Conservation (phyloP, 53 echinoderm and acorn worm species). For the Paracentrotus lividus region DNA sequence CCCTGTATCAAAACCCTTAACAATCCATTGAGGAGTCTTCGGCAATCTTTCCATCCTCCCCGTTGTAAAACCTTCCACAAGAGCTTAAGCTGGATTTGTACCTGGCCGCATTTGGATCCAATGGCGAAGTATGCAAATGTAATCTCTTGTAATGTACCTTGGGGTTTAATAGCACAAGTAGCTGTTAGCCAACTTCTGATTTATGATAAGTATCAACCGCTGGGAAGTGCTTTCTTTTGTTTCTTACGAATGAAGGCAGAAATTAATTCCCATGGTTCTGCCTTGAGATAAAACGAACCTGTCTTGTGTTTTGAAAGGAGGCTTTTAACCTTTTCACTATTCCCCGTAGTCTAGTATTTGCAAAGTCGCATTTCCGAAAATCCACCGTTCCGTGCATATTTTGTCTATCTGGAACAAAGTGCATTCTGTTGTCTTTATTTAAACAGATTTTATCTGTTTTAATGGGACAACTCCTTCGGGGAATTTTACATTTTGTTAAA, state of each 20-base stretch:
- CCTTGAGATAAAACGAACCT: not conserved
- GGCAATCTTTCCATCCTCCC: not conserved
- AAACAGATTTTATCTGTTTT: too few species aligned
- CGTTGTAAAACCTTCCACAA: not conserved
- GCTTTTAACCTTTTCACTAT: not conserved
- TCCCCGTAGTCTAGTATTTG: not conserved
- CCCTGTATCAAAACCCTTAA: too few species aligned
- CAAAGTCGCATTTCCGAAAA: not conserved
- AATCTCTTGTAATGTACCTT: not conserved
- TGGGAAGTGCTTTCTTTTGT: not conserved
- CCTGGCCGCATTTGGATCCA: not conserved
- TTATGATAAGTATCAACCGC: not conserved
- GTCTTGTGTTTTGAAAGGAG: not conserved
- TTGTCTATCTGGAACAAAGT: not conserved
- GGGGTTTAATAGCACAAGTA: not conserved
- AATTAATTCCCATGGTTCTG: not conserved
- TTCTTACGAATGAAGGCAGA: not conserved
- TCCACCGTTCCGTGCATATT: too few species aligned
- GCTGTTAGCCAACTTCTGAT: not conserved
- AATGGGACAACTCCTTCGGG: too few species aligned
- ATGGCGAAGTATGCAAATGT: not conserved
- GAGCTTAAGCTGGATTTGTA: not conserved
- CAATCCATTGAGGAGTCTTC: not conserved
- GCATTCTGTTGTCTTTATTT: too few species aligned
- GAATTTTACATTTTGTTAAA: too few species aligned